Evolutionary conservation across 2,113 vertebrate species (phyloP).

Genomic region (Nycticorax nycticorax): DNA sequence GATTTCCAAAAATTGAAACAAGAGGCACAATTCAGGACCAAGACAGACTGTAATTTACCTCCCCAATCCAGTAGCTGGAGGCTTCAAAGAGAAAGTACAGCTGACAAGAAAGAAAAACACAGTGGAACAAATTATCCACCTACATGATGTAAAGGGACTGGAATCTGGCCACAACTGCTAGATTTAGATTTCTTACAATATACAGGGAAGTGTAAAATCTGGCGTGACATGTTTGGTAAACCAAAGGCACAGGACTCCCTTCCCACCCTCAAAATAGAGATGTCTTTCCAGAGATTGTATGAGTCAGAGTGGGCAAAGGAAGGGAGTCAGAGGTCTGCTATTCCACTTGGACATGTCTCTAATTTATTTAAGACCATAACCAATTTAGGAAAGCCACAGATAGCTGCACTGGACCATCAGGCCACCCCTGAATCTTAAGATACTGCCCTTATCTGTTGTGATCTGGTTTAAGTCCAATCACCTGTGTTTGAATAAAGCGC

Average conservation of each 20-base stretch:
- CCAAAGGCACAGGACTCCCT: not conserved
- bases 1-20: constrained; percentile 46
- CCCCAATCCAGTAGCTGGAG: constrained; percentile 43
- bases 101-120: constrained; percentile 50
- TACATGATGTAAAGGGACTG: constrained; percentile 51
- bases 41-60: constrained; percentile 36
- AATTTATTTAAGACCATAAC: constrained; percentile 29
- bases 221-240: constrained; percentile 35
- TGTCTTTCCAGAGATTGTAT: not conserved
- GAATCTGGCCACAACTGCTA: constrained; percentile 34
- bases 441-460: not conserved
- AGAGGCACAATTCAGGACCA: constrained; percentile 6
- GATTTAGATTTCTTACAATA: not conserved
- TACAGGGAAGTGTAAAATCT: constrained; percentile 34
- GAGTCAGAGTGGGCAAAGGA: constrained; percentile 23
- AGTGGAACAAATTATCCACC: constrained; percentile 54
- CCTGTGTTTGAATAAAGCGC: not conserved
- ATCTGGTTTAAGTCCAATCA: not conserved
- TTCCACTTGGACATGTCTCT: not conserved
- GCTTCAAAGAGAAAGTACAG: constrained; percentile 53
- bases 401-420: not conserved
- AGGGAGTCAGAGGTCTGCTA: constrained; percentile 30
- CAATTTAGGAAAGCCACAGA: not conserved
- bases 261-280: not conserved
- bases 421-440: not conserved